These are phyloP conservation scores for Sciurus niger DNA, from an alignment of 2,113 vertebrate genomes.

Conservation along the genomic window DNA sequence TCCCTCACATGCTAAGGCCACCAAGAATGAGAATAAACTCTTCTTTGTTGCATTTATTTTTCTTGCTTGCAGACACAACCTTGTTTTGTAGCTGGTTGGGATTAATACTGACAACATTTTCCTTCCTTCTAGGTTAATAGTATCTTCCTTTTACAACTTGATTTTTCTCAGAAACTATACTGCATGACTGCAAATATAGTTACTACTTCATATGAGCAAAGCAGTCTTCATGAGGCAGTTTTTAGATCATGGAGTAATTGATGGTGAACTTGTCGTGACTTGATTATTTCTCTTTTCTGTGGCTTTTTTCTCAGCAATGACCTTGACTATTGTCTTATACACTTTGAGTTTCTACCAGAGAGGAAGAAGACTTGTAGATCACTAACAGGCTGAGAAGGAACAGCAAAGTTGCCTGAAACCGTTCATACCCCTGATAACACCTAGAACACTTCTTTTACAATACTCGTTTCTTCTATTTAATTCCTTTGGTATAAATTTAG, in stretches of 20 bases:
- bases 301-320: constrained; percentile 26
- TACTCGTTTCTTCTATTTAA: constrained; percentile 51
- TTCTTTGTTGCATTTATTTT: not conserved
- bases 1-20: not conserved
- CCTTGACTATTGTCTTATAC: not conserved
- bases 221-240: not conserved
- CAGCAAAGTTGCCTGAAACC: not conserved
- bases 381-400: not conserved
- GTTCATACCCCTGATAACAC: not conserved
- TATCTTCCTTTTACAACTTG: constrained; percentile 22
- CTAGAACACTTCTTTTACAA: constrained; percentile 19
- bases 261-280: not conserved
- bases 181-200: not conserved
- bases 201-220: not conserved
- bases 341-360: not conserved
- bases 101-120: constrained; percentile 58
- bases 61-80: constrained; percentile 13
- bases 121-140: not conserved
- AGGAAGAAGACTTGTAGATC: not conserved
- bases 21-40: not conserved
- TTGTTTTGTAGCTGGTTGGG: constrained; percentile 4
- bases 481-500: constrained; percentile 64
- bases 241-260: not conserved
- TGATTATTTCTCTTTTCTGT: constrained; percentile 50
- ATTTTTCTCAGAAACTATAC: constrained; percentile 26